These are phyloP conservation scores for Ormyrus pomaceus DNA, from an alignment of 2,888 invertebrate genomes.

Conservation along the genomic window DNA sequence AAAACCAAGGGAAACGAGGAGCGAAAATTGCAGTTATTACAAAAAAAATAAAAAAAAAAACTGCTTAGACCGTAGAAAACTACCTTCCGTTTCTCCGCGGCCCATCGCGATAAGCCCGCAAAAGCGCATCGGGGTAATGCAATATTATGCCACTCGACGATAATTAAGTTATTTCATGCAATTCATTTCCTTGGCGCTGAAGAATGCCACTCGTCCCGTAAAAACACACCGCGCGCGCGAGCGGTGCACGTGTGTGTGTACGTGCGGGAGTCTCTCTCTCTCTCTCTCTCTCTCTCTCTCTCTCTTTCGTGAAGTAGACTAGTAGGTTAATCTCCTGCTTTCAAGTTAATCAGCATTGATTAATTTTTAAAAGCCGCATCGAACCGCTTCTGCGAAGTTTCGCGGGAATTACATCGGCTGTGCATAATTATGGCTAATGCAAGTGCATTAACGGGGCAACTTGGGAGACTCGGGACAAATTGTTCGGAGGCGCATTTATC, in stretches of 20 bases:
- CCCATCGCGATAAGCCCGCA: too few species aligned
- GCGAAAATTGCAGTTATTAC: too few species aligned
- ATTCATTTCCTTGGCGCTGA: constrained; percentile 1
- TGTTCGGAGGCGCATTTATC: constrained; percentile 15
- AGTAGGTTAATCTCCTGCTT: constrained; percentile 50
- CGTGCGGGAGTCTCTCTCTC: background rate
- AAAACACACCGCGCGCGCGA: constrained; percentile 16
- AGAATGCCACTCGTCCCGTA: constrained; percentile 28
- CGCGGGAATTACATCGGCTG: background rate
- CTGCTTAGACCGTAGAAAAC: too few species aligned
- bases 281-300: too few species aligned
- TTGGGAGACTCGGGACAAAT: constrained; percentile 15
- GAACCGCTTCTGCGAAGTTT: background rate
- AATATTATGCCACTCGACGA: background rate
- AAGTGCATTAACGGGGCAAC: background rate
- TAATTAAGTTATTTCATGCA: constrained; percentile 27
- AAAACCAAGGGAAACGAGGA: too few species aligned
- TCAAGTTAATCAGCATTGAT: constrained; percentile 33
- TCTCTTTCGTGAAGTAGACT: constrained; percentile 16
- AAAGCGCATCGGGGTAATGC: too few species aligned
- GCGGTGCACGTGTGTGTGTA: background rate
- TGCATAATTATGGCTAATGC: background rate
- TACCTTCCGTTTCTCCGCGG: too few species aligned
- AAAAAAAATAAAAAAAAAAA: too few species aligned
- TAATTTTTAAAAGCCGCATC: constrained; percentile 21